Evolutionary conservation across 2,888 invertebrate genomes (phyloP).

Genomic region (Volucella inflata): DNA sequence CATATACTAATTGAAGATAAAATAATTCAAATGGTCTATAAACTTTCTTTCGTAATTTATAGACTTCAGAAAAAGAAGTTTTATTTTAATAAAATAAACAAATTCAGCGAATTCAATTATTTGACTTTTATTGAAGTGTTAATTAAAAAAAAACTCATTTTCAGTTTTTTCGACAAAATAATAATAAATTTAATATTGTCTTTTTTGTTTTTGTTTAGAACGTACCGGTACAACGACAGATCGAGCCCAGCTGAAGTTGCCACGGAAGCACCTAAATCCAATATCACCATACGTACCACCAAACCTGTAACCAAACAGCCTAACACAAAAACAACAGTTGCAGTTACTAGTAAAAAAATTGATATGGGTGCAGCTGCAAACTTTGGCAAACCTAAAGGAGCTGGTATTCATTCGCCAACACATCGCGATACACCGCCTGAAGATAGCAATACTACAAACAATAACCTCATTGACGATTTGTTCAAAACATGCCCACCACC

Average conservation of each 20-base stretch:
- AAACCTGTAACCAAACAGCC: constrained; percentile 84
- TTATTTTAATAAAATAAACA: too few species aligned
- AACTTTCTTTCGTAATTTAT: too few species aligned
- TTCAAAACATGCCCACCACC: constrained; percentile 85
- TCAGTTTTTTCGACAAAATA: neutral
- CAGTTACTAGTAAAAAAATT: constrained; percentile 85
- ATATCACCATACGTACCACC: constrained; percentile 80
- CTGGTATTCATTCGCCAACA: constrained; percentile 83
- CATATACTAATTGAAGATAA: too few species aligned
- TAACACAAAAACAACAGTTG: constrained; percentile 78
- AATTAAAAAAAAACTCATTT: neutral
- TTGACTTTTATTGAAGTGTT: neutral
- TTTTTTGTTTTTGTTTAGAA: constrained; percentile 78
- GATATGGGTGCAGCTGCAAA: constrained; percentile 88
- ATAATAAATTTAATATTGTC: neutral
- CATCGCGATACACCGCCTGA: constrained; percentile 83
- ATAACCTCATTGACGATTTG: constrained; percentile 85
- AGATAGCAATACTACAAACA: constrained; percentile 78
- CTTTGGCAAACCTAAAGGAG: constrained; percentile 85
- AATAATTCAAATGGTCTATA: too few species aligned
- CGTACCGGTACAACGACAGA: constrained; percentile 83
- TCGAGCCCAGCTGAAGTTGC: constrained; percentile 81
- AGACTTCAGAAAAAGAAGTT: too few species aligned
- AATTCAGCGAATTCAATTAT: too few species aligned
- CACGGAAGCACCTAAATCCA: constrained; percentile 79